Percentiles rank a stretch among this genome's conserved stretches.
phyloP scores from a whole-genome alignment of 2,113 vertebrate genomes.

The Phasianus colchicus region DNA sequence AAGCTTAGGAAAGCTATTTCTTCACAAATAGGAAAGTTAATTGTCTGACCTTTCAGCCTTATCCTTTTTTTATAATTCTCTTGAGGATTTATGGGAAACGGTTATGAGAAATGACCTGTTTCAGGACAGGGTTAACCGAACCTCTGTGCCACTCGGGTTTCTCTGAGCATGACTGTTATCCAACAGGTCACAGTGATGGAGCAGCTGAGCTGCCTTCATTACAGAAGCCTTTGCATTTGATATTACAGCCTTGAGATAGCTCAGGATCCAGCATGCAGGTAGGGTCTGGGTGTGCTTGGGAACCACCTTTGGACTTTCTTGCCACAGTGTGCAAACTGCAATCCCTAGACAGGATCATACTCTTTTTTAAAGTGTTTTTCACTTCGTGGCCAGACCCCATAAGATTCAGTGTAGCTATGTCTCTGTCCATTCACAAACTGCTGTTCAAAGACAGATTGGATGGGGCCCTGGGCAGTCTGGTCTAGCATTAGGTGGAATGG shows the following conservation, averaged over 20 bases:
- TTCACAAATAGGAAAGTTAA: constrained; percentile 24
- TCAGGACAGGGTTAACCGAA: constrained; percentile 8
- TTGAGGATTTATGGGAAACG: constrained; percentile 18
- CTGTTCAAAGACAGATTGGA: too few relatives aligned
- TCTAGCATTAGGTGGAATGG: too few relatives aligned
- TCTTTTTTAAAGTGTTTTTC: background rate
- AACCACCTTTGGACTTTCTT: background rate
- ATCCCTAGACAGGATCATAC: background rate
- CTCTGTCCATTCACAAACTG: background rate
- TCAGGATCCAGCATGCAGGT: accelerated
- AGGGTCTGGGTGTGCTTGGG: accelerated
- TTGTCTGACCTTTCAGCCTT: constrained; percentile 44
- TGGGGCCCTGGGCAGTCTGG: too few relatives aligned
- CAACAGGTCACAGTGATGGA: background rate
- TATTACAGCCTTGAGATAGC: background rate
- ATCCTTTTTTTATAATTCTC: constrained; percentile 34
- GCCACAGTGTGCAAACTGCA: background rate
- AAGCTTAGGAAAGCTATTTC: constrained; percentile 31
- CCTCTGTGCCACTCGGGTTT: background rate
- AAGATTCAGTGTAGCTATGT: background rate
- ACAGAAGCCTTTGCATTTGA: background rate
- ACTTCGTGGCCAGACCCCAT: background rate
- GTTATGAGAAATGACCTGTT: constrained; percentile 11
- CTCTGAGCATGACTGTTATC: background rate
- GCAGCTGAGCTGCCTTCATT: background rate